Evolutionary conservation across 1,140 invertebrate species (phyloP).

Genomic region (Samia ricini): DNA sequence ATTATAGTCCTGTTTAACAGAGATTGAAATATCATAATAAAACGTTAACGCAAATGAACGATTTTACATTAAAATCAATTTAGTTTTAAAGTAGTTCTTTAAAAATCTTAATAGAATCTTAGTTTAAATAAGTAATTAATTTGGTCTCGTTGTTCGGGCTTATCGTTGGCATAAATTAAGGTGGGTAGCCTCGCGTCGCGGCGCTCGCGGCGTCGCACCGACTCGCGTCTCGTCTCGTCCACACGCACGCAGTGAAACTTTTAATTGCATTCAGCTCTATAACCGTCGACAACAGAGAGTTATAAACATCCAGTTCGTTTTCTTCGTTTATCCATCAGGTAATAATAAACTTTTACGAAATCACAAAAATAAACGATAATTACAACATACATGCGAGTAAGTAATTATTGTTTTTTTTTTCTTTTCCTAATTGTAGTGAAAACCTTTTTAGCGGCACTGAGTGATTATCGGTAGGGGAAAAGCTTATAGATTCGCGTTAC

Average conservation of each 20-base stretch:
- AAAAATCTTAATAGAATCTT: conserved; percentile 52
- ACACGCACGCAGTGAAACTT: conserved; percentile 75
- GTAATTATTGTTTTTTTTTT: too few relatives aligned
- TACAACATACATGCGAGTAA: not conserved
- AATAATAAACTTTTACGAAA: too few relatives aligned
- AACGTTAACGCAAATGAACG: not conserved
- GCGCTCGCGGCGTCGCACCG: conserved; percentile 27
- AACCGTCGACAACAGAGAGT: conserved; percentile 65
- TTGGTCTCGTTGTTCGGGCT: conserved; percentile 70
- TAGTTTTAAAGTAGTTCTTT: not conserved
- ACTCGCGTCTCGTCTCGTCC: conserved; percentile 62
- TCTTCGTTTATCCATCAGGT: conserved; percentile 23
- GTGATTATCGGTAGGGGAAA: too few relatives aligned
- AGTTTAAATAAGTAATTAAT: conserved; percentile 74
- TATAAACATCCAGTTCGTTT: conserved; percentile 48
- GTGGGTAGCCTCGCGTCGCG: conserved; percentile 52
- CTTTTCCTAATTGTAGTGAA: too few relatives aligned
- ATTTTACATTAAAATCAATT: not conserved
- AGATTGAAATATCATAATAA: not conserved
- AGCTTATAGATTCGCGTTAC: too few relatives aligned
- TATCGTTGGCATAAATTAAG: conserved; percentile 75
- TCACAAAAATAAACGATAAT: not conserved
- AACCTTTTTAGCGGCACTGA: too few relatives aligned
- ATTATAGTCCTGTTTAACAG: too few relatives aligned
- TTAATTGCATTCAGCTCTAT: conserved; percentile 75